phyloP scores from a whole-genome alignment of 2,888 invertebrate species.

The Volucella zonaria region DNA sequence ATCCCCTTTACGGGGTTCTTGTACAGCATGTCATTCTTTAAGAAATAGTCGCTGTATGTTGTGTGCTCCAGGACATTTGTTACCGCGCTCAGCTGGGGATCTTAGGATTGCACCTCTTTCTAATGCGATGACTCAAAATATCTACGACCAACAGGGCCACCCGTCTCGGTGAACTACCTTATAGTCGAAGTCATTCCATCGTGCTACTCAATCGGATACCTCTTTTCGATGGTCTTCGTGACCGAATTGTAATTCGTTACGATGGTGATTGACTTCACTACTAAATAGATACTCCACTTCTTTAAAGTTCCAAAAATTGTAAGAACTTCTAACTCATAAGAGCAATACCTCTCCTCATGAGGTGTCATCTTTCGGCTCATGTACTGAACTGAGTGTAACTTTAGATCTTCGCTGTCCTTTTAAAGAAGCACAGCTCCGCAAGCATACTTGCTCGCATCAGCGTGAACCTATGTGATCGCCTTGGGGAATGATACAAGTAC shows the following conservation, averaged over 20 bases:
- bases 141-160: not conserved
- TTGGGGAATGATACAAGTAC: no score
- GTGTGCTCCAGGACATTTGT: not conserved
- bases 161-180: slow-evolving; percentile 65
- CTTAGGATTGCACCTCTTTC: slow-evolving; percentile 2
- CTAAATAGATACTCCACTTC: slow-evolving; percentile 74
- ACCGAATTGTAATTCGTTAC: slow-evolving; percentile 46
- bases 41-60: slow-evolving; percentile 9
- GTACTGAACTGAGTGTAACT: slow-evolving; percentile 59
- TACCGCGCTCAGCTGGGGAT: slow-evolving; percentile 2
- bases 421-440: no score
- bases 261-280: slow-evolving; percentile 14
- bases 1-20: slow-evolving; percentile 32
- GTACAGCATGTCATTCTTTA: slow-evolving; percentile 40
- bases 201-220: slow-evolving; percentile 53
- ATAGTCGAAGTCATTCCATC: slow-evolving; percentile 73
- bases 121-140: slow-evolving; percentile 2
- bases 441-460: not conserved
- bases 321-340: slow-evolving; percentile 75
- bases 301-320: no score
- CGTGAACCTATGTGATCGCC: no score
- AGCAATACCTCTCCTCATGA: slow-evolving; percentile 29
- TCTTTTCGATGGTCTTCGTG: slow-evolving; percentile 41
- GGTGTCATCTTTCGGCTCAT: slow-evolving; percentile 28
- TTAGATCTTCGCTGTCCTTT: slow-evolving; percentile 25